phyloP scores from a whole-genome alignment of 2,113 vertebrate genomes.

The Neolamprologus sp. region DNA sequence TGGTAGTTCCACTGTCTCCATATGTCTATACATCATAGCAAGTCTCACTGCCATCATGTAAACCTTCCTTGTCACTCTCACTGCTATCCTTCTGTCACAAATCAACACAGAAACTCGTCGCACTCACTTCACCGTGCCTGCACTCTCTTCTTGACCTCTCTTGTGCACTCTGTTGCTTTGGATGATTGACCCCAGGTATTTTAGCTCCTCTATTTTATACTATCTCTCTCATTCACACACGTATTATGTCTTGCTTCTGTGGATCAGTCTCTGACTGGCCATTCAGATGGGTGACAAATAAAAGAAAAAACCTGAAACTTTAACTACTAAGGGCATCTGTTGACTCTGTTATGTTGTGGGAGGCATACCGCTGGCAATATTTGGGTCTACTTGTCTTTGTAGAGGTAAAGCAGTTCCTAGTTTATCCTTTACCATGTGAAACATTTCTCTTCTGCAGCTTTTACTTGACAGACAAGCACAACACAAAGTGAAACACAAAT shows the following conservation, averaged over 20 bases:
- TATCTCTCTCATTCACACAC: not conserved
- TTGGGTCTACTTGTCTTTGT: not conserved
- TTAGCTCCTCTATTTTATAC: not conserved
- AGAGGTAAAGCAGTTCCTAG: not conserved
- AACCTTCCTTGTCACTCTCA: not conserved
- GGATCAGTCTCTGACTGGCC: not conserved
- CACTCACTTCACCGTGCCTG: not conserved
- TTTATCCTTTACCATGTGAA: not conserved
- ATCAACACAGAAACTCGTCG: not conserved
- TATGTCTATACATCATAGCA: not conserved
- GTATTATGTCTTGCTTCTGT: not conserved
- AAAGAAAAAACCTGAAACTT: not conserved
- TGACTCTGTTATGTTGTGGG: not conserved
- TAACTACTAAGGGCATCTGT: not conserved
- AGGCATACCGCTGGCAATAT: not conserved
- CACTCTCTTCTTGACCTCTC: not conserved
- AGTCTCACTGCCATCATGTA: not conserved
- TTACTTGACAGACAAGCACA: not conserved
- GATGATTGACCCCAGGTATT: not conserved
- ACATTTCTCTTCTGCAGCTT: not conserved
- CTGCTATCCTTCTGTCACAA: not conserved
- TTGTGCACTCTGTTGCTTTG: not conserved
- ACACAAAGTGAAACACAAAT: not conserved
- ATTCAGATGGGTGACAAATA: not conserved
- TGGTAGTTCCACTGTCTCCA: not conserved